These are phyloP conservation scores for Choristoneura fumiferana DNA, from an alignment of 1,140 invertebrate species.

Conservation along the genomic window DNA sequence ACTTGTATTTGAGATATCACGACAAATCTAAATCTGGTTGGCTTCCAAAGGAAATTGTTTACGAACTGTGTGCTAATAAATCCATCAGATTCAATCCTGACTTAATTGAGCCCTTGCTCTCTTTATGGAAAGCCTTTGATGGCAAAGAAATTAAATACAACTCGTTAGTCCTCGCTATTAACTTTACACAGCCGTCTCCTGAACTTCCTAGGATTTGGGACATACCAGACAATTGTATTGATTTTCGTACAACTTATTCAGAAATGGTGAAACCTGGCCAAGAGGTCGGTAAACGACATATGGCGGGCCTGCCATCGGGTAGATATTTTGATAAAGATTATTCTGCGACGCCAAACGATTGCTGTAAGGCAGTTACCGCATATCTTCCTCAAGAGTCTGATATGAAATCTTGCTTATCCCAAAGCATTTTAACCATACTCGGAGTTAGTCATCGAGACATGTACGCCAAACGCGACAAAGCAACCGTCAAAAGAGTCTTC, in stretches of 20 bases:
- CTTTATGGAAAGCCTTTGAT: conserved; percentile 59
- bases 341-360: conserved; percentile 53
- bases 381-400: conserved; percentile 63
- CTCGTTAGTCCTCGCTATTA: conserved; percentile 55
- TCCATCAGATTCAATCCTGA: conserved; percentile 58
- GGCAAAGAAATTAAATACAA: conserved; percentile 58
- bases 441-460: conserved; percentile 64
- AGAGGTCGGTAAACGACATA: conserved; percentile 32
- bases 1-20: conserved; percentile 63
- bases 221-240: conserved; percentile 46
- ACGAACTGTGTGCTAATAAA: conserved; percentile 49
- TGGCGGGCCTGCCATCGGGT: conserved; percentile 60
- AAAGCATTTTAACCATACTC: conserved; percentile 55
- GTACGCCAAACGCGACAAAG: conserved; percentile 55
- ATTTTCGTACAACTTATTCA: conserved; percentile 62
- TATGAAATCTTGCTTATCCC: conserved; percentile 51
- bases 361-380: conserved; percentile 46
- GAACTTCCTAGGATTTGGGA: conserved; percentile 58
- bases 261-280: conserved; percentile 62
- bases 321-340: conserved; percentile 64
- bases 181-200: conserved; percentile 56
- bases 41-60: conserved; percentile 53
- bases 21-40: conserved; percentile 62
- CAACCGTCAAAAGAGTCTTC: conserved; percentile 52
- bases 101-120: conserved; percentile 57